phyloP scores from a whole-genome alignment of 2,888 invertebrate species.

The Phorcus lineatus region DNA sequence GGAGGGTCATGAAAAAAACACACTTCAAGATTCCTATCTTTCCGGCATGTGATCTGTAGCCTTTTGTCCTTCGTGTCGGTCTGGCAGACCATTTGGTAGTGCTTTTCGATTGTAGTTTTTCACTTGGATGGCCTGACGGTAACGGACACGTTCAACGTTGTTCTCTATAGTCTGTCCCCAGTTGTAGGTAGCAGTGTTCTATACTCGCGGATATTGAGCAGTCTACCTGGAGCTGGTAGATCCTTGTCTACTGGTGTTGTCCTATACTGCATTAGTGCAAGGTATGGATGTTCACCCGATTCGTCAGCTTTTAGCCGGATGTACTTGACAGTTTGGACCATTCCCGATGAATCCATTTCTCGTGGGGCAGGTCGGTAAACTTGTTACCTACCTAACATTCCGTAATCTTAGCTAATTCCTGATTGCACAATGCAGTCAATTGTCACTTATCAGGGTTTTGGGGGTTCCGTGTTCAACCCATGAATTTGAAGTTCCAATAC shows the following conservation, averaged over 20 bases:
- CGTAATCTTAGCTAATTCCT: background rate
- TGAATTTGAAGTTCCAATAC: background rate
- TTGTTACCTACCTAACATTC: background rate
- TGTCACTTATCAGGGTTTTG: background rate
- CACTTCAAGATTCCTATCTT: too few relatives aligned
- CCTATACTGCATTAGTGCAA: background rate
- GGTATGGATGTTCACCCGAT: background rate
- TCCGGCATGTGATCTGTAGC: too few relatives aligned
- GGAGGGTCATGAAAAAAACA: too few relatives aligned
- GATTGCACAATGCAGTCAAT: background rate
- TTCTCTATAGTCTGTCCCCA: too few relatives aligned
- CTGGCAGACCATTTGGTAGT: too few relatives aligned
- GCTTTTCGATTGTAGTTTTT: too few relatives aligned
- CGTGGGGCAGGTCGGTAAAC: constrained; percentile 13
- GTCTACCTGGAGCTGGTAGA: background rate
- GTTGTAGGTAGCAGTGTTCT: background rate
- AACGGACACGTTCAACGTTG: too few relatives aligned
- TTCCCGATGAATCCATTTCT: constrained; percentile 27
- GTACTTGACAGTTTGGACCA: constrained; percentile 24
- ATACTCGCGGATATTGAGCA: background rate
- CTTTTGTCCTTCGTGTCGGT: too few relatives aligned
- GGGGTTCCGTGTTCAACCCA: background rate
- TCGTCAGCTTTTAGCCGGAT: constrained; percentile 3
- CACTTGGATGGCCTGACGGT: too few relatives aligned
- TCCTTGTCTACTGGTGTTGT: background rate